A percentile compares a stretch with the other conserved stretches of the same genome.
These are phyloP conservation scores for Nibea coibor DNA, from an alignment of 2,113 vertebrate genomes.

Conservation along the genomic window DNA sequence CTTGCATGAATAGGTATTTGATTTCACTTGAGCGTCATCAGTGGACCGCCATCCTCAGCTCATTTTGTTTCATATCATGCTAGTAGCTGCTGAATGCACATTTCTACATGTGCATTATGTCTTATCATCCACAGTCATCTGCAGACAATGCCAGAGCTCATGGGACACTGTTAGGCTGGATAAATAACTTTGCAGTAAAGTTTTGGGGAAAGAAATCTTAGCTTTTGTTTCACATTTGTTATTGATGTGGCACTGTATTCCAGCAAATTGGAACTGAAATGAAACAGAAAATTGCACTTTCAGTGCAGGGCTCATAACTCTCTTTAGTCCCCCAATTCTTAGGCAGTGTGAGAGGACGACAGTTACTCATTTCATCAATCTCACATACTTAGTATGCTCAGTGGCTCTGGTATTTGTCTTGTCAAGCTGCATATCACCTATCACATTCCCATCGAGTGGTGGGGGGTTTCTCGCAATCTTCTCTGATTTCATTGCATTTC, in stretches of 20 bases:
- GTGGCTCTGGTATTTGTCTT: conserved; percentile 67
- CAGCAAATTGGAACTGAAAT: conserved; percentile 25
- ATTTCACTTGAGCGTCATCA: conserved; percentile 77
- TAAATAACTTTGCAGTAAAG: neutral
- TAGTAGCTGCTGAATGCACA: conserved; percentile 46
- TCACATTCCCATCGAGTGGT: conserved; percentile 43
- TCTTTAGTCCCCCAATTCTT: neutral
- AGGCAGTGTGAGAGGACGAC: neutral
- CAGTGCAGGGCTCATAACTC: conserved; percentile 13
- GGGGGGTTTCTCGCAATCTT: conserved; percentile 19
- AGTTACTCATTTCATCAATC: neutral
- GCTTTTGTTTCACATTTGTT: conserved; percentile 6
- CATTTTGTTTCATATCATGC: conserved; percentile 49
- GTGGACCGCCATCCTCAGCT: conserved; percentile 55
- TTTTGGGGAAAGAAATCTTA: neutral
- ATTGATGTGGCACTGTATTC: conserved; percentile 1
- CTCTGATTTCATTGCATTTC: conserved; percentile 51
- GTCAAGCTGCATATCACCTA: conserved; percentile 48
- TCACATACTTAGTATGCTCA: neutral
- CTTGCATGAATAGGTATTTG: conserved; percentile 91
- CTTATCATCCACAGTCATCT: conserved; percentile 32
- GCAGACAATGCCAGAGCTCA: conserved; percentile 65
- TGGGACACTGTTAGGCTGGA: neutral
- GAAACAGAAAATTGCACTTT: conserved; percentile 9
- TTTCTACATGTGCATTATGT: conserved; percentile 60